Conservation (phyloP, 2,888 invertebrate genomes). For the Euzophera pinguis region DNA sequence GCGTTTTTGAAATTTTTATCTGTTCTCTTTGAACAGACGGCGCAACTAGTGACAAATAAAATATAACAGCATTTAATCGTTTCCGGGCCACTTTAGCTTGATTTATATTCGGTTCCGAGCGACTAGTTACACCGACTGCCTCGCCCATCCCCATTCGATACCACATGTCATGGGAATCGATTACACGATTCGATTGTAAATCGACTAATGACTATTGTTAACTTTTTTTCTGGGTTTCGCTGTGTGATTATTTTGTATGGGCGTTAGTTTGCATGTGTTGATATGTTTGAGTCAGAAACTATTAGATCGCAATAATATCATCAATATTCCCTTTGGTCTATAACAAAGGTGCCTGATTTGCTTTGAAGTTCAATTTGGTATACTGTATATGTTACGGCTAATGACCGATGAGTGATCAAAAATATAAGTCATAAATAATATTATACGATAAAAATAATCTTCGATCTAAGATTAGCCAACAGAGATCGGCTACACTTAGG, state of each 20-base stretch:
- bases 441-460: too few relatives aligned
- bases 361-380: too few relatives aligned
- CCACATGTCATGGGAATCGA: constrained; percentile 59
- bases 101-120: constrained; percentile 22
- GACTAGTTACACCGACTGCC: constrained; percentile 18
- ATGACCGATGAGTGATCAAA: too few relatives aligned
- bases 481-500: too few relatives aligned
- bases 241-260: neutral
- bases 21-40: neutral
- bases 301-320: too few relatives aligned
- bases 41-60: constrained; percentile 6
- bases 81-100: constrained; percentile 22
- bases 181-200: constrained; percentile 40
- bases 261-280: neutral
- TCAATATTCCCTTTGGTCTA: too few relatives aligned
- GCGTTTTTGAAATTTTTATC: neutral
- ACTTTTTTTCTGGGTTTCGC: constrained; percentile 18
- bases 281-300: too few relatives aligned
- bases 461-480: too few relatives aligned
- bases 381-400: too few relatives aligned
- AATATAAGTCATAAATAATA: too few relatives aligned
- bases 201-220: constrained; percentile 43
- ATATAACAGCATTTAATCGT: constrained; percentile 16
- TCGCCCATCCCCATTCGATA: constrained; percentile 26
- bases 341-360: too few relatives aligned